These are phyloP conservation scores for Epicauta chinensis DNA, from an alignment of 1,140 invertebrate genomes.

Conservation along the genomic window DNA sequence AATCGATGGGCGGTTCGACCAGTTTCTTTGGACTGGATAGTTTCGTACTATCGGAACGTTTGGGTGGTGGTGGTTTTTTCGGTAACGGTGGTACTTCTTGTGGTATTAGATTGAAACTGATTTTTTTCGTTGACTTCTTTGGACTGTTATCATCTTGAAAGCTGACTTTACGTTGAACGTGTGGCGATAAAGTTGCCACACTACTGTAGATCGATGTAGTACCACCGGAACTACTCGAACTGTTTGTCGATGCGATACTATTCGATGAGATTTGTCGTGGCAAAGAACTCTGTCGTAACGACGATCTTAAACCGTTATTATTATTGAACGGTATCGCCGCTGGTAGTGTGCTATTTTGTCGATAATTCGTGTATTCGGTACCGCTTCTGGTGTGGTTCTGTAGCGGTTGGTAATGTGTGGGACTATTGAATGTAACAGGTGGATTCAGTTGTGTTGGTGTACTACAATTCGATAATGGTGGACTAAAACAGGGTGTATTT, in stretches of 20 bases:
- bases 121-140: slow-evolving; percentile 48
- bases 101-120: slow-evolving; percentile 48
- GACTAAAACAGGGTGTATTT: slow-evolving; percentile 45
- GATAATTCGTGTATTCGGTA: slow-evolving; percentile 30
- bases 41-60: slow-evolving; percentile 63
- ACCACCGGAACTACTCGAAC: slow-evolving; percentile 27
- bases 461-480: slow-evolving; percentile 42
- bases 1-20: slow-evolving; percentile 72
- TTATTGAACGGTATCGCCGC: slow-evolving; percentile 28
- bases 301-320: slow-evolving; percentile 34
- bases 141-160: slow-evolving; percentile 48
- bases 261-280: slow-evolving; percentile 37
- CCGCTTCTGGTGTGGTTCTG: slow-evolving; percentile 10
- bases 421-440: slow-evolving; percentile 30
- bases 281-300: slow-evolving; percentile 35
- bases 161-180: slow-evolving; percentile 45
- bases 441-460: slow-evolving; percentile 36
- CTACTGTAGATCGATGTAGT: slow-evolving; percentile 27
- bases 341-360: slow-evolving; percentile 30
- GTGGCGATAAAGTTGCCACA: slow-evolving; percentile 46
- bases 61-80: slow-evolving; percentile 59
- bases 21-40: slow-evolving; percentile 69
- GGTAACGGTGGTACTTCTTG: slow-evolving; percentile 46
- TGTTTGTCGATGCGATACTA: slow-evolving; percentile 33
- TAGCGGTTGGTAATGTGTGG: slow-evolving; percentile 23